phyloP scores from a whole-genome alignment of 2,888 invertebrate genomes.

The Lomographa bimaculata region DNA sequence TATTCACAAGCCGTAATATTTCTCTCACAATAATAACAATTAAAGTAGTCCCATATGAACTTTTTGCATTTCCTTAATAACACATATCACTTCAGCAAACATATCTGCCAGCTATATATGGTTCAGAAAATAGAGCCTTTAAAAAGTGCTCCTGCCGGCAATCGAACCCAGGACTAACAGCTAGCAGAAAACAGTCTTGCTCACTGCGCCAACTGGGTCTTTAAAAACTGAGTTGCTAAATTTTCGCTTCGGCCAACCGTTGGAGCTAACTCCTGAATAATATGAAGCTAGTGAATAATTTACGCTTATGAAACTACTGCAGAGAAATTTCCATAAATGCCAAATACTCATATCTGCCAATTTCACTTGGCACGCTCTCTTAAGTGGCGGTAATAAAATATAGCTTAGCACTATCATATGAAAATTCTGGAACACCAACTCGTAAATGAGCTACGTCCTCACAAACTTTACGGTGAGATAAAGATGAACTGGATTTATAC shows the following conservation, averaged over 20 bases:
- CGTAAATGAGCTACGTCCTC: constrained; percentile 6
- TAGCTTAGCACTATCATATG: constrained; percentile 23
- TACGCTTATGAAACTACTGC: constrained; percentile 35
- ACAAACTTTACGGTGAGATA: background rate
- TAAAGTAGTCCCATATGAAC: too few relatives aligned
- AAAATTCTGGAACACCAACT: constrained; percentile 15
- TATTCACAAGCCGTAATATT: too few relatives aligned
- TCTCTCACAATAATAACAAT: too few relatives aligned
- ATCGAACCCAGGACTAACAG: too few relatives aligned
- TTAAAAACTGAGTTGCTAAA: background rate
- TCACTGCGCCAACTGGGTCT: too few relatives aligned
- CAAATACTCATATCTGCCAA: constrained; percentile 43
- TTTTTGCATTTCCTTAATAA: too few relatives aligned
- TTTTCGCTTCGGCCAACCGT: constrained; percentile 1
- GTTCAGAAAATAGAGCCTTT: too few relatives aligned
- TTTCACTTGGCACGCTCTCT: constrained; percentile 38
- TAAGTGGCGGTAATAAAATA: constrained; percentile 30
- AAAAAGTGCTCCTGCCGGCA: too few relatives aligned
- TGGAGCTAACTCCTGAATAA: constrained; percentile 13
- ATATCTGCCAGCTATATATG: too few relatives aligned
- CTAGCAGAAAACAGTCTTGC: too few relatives aligned
- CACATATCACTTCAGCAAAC: too few relatives aligned
- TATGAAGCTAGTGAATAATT: constrained; percentile 17
- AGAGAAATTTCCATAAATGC: constrained; percentile 42
- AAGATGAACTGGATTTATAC: too few relatives aligned